Evolutionary conservation across 2,797 vertebrate genomes (phyloP).

Genomic region (Phaenicophaeus curvirostris): DNA sequence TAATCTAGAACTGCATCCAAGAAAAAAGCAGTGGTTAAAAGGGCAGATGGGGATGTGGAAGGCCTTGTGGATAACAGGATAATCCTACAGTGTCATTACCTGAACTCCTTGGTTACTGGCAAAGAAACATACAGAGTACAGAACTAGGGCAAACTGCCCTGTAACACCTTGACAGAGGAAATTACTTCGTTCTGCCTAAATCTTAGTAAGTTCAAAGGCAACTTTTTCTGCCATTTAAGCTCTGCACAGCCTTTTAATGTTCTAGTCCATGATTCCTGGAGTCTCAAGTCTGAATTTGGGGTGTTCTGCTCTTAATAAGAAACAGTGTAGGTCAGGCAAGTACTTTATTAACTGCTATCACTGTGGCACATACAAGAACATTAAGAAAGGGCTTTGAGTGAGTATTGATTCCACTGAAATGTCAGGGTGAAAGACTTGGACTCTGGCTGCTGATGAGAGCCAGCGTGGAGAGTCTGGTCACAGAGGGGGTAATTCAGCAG

Average conservation of each 20-base stretch:
- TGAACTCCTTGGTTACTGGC: not conserved
- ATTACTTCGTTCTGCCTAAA: not conserved
- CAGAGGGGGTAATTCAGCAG: slow-evolving; percentile 3
- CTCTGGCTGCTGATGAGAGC: not conserved
- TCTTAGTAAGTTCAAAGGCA: not conserved
- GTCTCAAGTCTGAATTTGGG: not conserved
- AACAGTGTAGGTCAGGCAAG: not conserved
- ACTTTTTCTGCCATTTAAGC: not conserved
- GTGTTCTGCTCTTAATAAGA: not conserved
- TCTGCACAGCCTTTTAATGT: not conserved
- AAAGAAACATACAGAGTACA: not conserved
- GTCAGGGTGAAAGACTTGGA: not conserved
- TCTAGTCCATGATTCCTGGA: not conserved
- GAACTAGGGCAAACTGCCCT: not conserved
- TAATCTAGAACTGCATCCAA: not conserved
- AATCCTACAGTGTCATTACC: not conserved
- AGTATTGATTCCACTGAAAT: not conserved
- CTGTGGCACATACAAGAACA: not conserved
- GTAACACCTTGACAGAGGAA: not conserved
- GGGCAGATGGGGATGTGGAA: not conserved
- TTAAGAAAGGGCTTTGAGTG: not conserved
- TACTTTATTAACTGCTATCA: not conserved
- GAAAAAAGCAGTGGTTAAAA: not conserved
- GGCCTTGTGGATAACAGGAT: not conserved
- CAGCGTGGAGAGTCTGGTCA: not conserved